These are phyloP conservation scores for Dendrophyllia cribrosa DNA, from an alignment of 64 coral and sea anemone genomes.

Conservation along the genomic window DNA sequence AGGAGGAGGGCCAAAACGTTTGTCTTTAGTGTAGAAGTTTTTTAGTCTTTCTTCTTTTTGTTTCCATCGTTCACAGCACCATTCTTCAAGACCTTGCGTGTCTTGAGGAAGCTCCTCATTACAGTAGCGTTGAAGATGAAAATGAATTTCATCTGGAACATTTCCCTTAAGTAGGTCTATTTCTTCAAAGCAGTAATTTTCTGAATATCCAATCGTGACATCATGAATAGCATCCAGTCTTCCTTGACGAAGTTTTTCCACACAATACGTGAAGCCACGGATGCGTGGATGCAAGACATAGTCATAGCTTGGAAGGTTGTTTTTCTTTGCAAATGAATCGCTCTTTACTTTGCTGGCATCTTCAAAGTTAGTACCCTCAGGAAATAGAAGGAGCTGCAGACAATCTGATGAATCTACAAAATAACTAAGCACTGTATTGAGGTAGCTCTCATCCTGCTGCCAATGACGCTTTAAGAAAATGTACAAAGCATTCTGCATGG, in stretches of 20 bases:
- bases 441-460: slow-evolving; percentile 86
- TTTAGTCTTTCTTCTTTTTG: slow-evolving; percentile 84
- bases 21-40: slow-evolving; percentile 78
- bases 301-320: slow-evolving; percentile 84
- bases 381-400: slow-evolving; percentile 94
- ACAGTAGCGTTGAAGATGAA: slow-evolving; percentile 83
- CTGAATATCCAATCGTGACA: slow-evolving; percentile 92
- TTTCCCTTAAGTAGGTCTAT: slow-evolving; percentile 77
- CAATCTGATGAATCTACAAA: slow-evolving; percentile 77
- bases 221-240: slow-evolving; percentile 82
- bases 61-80: slow-evolving; percentile 89
- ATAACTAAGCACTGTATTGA: slow-evolving; percentile 83
- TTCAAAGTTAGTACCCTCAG: slow-evolving; percentile 91
- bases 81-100: slow-evolving; percentile 80
- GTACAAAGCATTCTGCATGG: slow-evolving; percentile 96
- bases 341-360: slow-evolving; percentile 78
- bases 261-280: slow-evolving; percentile 87
- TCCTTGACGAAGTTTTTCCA: slow-evolving; percentile 78
- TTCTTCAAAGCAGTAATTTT: slow-evolving; percentile 81
- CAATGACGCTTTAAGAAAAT: slow-evolving; percentile 89
- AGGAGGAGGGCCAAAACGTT: slow-evolving; percentile 53
- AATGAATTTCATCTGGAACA: slow-evolving; percentile 94
- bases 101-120: slow-evolving; percentile 66
- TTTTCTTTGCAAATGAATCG: slow-evolving; percentile 91
- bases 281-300: slow-evolving; percentile 93